These are phyloP conservation scores for Montipora capitata DNA, from an alignment of 92 coral and sea anemone species.

Conservation along the genomic window DNA sequence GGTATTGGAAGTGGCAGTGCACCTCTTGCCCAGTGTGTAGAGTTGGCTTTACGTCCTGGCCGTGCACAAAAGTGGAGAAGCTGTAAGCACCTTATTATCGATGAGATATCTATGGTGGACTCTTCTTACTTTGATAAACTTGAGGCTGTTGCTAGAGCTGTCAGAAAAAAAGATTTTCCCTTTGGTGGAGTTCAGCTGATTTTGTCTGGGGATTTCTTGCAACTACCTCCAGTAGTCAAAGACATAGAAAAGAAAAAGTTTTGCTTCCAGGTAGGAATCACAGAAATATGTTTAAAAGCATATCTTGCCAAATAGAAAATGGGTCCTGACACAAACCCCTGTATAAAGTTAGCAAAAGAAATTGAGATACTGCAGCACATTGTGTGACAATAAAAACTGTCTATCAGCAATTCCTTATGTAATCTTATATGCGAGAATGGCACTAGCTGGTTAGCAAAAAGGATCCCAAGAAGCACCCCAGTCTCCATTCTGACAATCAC, in stretches of 20 bases:
- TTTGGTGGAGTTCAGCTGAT: slow-evolving; percentile 99
- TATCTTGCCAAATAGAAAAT: no score
- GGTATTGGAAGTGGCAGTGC: slow-evolving; percentile 98
- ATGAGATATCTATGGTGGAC: slow-evolving; percentile 98
- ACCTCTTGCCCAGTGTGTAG: slow-evolving; percentile 83
- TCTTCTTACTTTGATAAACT: slow-evolving; percentile 94
- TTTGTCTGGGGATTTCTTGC: slow-evolving; percentile 96
- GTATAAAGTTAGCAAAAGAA: no score
- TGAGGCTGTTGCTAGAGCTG: slow-evolving; percentile 91
- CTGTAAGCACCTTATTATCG: slow-evolving; percentile 94
- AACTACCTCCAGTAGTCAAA: slow-evolving; percentile 97
- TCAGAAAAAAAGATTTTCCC: slow-evolving; percentile 87
- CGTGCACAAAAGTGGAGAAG: slow-evolving; percentile 86
- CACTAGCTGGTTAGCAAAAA: no score
- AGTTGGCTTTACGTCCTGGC: slow-evolving; percentile 88
- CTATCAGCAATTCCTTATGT: no score
- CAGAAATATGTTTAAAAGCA: not conserved
- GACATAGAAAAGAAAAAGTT: slow-evolving; percentile 83
- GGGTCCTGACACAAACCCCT: no score
- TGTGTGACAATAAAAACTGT: no score
- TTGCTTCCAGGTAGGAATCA: slow-evolving; percentile 88
- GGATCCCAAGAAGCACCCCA: no score
- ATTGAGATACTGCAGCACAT: no score
- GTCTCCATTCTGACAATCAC: no score
- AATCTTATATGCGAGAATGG: no score